Conservation (phyloP, 2,888 invertebrate genomes). For the Apodemia duryi region DNA sequence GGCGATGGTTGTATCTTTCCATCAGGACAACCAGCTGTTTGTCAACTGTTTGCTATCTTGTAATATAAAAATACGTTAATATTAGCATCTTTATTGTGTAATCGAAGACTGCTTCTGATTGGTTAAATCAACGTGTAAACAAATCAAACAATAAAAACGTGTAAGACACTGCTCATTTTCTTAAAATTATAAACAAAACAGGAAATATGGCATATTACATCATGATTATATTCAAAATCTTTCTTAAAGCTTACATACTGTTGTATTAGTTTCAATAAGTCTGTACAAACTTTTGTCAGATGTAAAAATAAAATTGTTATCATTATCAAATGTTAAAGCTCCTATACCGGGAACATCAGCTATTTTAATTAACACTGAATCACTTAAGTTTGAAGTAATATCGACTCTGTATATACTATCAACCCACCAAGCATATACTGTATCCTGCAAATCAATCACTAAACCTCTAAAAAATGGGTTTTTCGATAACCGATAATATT, state of each 20-base stretch:
- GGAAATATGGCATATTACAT: no score
- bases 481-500: slow-evolving; percentile 45
- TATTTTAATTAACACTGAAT: slow-evolving; percentile 47
- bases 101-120: no score
- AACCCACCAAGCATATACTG: slow-evolving; percentile 64
- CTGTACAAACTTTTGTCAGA: slow-evolving; percentile 46
- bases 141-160: no score
- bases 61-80: no score
- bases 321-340: slow-evolving; percentile 57
- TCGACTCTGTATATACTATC: slow-evolving; percentile 59
- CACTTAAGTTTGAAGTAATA: slow-evolving; percentile 42
- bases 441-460: slow-evolving; percentile 52
- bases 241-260: slow-evolving; percentile 29
- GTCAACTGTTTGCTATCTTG: no score
- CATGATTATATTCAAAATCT: no score
- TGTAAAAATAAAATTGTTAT: slow-evolving; percentile 58
- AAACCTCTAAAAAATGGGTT: slow-evolving; percentile 61
- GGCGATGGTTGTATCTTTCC: no score
- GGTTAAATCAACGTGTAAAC: no score
- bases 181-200: no score
- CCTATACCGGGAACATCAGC: slow-evolving; percentile 49
- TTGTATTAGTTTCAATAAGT: slow-evolving; percentile 38
- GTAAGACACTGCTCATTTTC: no score
- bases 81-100: no score
- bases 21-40: no score